These are phyloP conservation scores for Noctilio leporinus DNA, from an alignment of 2,113 vertebrate species.

Conservation along the genomic window DNA sequence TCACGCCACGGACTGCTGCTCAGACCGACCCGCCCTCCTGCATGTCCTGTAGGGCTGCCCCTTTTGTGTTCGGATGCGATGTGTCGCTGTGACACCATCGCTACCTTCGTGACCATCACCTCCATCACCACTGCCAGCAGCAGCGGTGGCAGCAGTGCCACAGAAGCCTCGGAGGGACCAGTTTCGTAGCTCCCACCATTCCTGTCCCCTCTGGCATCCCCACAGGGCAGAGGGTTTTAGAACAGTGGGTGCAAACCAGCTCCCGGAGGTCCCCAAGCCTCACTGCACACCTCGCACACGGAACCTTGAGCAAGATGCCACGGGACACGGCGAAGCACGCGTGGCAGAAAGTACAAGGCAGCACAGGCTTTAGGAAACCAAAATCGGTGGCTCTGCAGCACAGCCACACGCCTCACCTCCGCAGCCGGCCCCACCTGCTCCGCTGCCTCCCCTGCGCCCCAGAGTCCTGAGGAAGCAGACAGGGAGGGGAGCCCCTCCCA, in stretches of 20 bases:
- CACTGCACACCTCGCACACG: neutral
- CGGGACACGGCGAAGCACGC: neutral
- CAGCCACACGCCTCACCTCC: neutral
- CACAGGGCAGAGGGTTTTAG: neutral
- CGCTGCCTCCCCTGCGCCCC: neutral
- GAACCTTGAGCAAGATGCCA: neutral
- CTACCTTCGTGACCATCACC: too few relatives aligned
- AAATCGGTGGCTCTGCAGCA: neutral
- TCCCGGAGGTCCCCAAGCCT: neutral
- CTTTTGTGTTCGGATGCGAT: neutral
- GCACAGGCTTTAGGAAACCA: neutral
- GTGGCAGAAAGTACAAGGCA: neutral
- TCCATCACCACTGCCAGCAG: neutral
- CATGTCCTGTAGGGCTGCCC: fast-evolving
- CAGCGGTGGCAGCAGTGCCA: neutral
- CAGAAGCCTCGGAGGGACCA: neutral
- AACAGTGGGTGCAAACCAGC: neutral
- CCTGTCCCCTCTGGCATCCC: neutral
- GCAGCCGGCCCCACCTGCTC: neutral
- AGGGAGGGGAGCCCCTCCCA: too few relatives aligned
- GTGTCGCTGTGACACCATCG: fast-evolving
- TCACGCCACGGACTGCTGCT: fast-evolving
- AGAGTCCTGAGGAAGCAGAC: neutral
- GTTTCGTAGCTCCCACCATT: too few relatives aligned
- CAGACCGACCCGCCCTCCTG: fast-evolving